Evolutionary conservation across 2,113 vertebrate species (phyloP).

Genomic region (Pipa parva): DNA sequence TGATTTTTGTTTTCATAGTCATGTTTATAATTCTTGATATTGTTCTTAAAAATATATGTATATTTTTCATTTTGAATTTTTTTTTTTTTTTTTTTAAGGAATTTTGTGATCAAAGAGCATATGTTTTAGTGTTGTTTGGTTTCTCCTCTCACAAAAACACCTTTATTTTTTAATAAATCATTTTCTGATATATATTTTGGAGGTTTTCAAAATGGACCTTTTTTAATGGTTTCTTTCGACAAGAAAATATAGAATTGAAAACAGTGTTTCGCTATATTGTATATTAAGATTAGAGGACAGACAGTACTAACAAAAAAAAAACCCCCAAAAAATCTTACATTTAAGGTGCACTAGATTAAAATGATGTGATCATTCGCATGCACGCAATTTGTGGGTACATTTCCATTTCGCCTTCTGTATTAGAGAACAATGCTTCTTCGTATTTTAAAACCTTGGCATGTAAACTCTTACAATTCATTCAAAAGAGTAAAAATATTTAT

Average conservation of each 20-base stretch:
- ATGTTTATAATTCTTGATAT: slow-evolving; percentile 45
- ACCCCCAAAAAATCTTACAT: neutral
- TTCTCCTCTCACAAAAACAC: neutral
- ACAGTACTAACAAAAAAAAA: neutral
- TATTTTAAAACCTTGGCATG: slow-evolving; percentile 53
- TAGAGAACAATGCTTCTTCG: slow-evolving; percentile 49
- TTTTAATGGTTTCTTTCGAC: slow-evolving; percentile 4
- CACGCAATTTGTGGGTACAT: slow-evolving; percentile 21
- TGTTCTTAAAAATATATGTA: slow-evolving; percentile 40
- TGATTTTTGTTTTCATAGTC: slow-evolving; percentile 32
- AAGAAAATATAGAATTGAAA: neutral
- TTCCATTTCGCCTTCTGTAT: slow-evolving; percentile 44
- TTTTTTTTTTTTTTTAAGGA: slow-evolving; percentile 8
- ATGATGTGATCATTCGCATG: neutral
- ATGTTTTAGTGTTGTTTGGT: slow-evolving; percentile 47
- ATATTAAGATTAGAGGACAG: slow-evolving; percentile 11
- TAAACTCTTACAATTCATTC: slow-evolving; percentile 60
- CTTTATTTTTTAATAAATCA: slow-evolving; percentile 3
- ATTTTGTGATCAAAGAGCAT: slow-evolving; percentile 43
- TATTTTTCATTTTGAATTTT: slow-evolving; percentile 32
- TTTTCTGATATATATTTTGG: slow-evolving; percentile 3
- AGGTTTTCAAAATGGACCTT: neutral
- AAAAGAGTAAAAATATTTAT: slow-evolving; percentile 57
- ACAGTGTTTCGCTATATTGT: neutral
- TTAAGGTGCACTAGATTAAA: slow-evolving; percentile 3